Evolutionary conservation across 2,113 vertebrate species (phyloP).

Genomic region (Scartelaos histophorus): DNA sequence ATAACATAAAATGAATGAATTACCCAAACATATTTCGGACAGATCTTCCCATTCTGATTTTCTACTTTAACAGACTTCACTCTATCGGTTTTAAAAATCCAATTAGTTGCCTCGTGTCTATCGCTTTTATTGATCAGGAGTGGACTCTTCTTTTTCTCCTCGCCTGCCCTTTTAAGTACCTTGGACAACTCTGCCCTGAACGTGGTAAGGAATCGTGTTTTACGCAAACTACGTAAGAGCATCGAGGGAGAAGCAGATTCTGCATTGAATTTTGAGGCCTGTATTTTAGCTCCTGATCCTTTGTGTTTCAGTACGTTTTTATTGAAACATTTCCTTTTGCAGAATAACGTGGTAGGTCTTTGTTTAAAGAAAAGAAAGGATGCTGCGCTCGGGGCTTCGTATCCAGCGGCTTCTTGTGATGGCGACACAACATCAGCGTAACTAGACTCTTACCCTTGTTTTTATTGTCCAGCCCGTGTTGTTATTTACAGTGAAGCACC

Average conservation of each 20-base stretch:
- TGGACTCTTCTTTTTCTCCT: background rate
- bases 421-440: conserved; percentile 15
- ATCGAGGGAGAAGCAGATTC: conserved; percentile 23
- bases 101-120: background rate
- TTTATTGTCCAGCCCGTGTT: background rate
- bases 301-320: background rate
- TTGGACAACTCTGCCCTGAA: conserved; percentile 73
- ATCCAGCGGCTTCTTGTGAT: background rate
- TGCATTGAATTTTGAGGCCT: background rate
- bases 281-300: conserved; percentile 28
- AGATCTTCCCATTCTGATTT: too few relatives aligned
- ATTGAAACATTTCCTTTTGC: background rate
- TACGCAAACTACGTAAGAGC: conserved; percentile 60
- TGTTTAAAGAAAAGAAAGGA: conserved; percentile 1
- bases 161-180: conserved; percentile 43
- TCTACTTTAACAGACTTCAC: too few relatives aligned
- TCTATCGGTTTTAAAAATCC: too few relatives aligned
- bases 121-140: background rate
- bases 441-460: conserved; percentile 11
- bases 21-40: too few relatives aligned
- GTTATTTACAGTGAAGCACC: conserved; percentile 20
- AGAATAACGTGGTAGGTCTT: background rate
- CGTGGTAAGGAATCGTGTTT: conserved; percentile 42
- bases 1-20: too few relatives aligned
- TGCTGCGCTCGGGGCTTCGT: background rate